Conservation (phyloP, 2,888 invertebrate species). For the Cheilosia soror region DNA sequence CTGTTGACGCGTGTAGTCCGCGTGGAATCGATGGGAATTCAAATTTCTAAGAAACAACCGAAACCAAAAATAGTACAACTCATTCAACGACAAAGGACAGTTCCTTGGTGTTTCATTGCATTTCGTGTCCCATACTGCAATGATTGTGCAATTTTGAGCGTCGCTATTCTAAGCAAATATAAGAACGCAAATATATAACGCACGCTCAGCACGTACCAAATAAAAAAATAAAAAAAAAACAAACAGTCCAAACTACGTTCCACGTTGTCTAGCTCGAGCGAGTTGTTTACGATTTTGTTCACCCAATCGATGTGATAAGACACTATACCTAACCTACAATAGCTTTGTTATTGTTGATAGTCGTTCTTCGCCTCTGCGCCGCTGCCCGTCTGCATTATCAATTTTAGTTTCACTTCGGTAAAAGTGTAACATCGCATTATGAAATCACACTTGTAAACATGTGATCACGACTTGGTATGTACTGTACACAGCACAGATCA, state of each 20-base stretch:
- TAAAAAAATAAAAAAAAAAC: background rate
- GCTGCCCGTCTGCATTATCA: slow-evolving; percentile 3
- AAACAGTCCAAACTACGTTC: slow-evolving; percentile 38
- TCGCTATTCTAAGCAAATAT: slow-evolving; percentile 3
- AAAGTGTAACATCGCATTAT: slow-evolving; percentile 40
- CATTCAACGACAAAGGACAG: slow-evolving; percentile 17
- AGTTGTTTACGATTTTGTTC: slow-evolving; percentile 25
- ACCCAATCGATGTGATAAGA: slow-evolving; percentile 43
- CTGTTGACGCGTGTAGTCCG: slow-evolving; percentile 14
- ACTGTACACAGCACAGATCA: slow-evolving; percentile 15
- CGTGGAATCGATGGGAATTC: slow-evolving; percentile 9
- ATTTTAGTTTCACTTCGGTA: slow-evolving; percentile 24
- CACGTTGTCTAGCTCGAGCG: slow-evolving; percentile 40
- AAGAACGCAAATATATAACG: slow-evolving; percentile 45
- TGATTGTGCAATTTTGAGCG: slow-evolving; percentile 44
- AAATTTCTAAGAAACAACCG: background rate
- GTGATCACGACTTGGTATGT: slow-evolving; percentile 25
- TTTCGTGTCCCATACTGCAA: background rate
- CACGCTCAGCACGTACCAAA: slow-evolving; percentile 58
- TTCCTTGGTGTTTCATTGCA: background rate
- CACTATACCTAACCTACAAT: background rate
- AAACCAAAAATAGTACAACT: background rate
- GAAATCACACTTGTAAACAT: slow-evolving; percentile 33
- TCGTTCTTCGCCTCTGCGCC: background rate
- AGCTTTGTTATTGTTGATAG: slow-evolving; percentile 18